These are phyloP conservation scores for Sminthopsis crassicaudata DNA, from an alignment of 2,113 vertebrate genomes.

Conservation along the genomic window DNA sequence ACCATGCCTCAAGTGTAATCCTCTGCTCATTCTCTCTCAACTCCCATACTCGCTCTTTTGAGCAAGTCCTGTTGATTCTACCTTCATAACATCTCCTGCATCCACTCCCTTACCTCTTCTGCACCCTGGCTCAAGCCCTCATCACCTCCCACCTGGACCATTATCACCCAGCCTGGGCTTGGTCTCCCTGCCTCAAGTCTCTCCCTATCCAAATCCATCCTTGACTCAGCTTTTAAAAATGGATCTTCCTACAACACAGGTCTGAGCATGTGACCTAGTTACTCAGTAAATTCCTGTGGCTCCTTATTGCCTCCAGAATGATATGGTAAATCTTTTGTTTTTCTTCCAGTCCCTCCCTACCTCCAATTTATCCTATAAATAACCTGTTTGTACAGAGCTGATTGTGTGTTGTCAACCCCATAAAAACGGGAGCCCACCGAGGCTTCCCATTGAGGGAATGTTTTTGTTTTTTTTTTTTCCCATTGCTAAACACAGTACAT, in stretches of 20 bases:
- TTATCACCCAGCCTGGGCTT: background rate
- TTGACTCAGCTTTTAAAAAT: background rate
- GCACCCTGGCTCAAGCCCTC: background rate
- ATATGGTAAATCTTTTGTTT: background rate
- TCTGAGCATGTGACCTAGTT: background rate
- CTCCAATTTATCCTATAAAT: background rate
- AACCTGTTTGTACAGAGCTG: background rate
- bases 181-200: background rate
- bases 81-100: background rate
- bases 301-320: background rate
- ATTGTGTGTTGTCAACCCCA: background rate
- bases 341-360: background rate
- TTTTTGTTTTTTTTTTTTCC: background rate
- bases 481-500: background rate
- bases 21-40: background rate
- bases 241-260: background rate
- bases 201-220: background rate
- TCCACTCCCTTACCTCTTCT: background rate
- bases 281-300: background rate
- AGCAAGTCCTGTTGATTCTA: background rate
- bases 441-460: background rate
- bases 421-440: background rate
- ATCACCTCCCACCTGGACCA: background rate
- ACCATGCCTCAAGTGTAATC: background rate
- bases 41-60: background rate